These are phyloP conservation scores for Myocastor coypus DNA, from an alignment of 2,113 vertebrate genomes.

Conservation along the genomic window DNA sequence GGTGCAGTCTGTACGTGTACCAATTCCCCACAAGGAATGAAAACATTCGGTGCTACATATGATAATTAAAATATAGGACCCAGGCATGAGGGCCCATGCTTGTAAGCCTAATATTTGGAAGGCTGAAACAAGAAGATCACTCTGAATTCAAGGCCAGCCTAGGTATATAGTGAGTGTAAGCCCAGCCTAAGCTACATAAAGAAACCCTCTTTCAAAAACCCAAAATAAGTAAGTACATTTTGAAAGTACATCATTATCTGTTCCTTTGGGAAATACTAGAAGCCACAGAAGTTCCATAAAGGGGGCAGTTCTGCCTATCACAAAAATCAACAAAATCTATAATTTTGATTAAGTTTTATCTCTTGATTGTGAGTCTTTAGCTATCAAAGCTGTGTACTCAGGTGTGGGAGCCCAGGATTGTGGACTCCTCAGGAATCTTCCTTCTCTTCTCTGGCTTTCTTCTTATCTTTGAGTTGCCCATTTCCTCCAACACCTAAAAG, in stretches of 20 bases:
- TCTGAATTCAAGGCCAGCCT: background rate
- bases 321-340: background rate
- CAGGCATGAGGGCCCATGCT: background rate
- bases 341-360: slow-evolving; percentile 41
- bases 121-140: background rate
- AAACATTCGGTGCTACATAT: background rate
- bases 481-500: slow-evolving; percentile 27
- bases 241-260: background rate
- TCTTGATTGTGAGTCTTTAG: slow-evolving; percentile 14
- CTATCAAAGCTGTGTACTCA: slow-evolving; percentile 1
- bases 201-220: background rate
- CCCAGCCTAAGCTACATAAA: background rate
- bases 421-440: background rate
- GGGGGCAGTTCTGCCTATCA: background rate
- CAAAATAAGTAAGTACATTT: background rate
- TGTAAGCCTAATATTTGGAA: background rate
- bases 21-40: background rate
- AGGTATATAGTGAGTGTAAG: background rate
- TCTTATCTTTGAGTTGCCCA: background rate
- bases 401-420: background rate
- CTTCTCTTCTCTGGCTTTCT: slow-evolving; percentile 9
- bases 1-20: background rate
- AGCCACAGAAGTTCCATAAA: background rate
- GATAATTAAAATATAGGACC: background rate
- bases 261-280: background rate